Base-by-base conservation (phyloP, 2,113 vertebrate genomes). In the Anseranas semipalmata region DNA sequence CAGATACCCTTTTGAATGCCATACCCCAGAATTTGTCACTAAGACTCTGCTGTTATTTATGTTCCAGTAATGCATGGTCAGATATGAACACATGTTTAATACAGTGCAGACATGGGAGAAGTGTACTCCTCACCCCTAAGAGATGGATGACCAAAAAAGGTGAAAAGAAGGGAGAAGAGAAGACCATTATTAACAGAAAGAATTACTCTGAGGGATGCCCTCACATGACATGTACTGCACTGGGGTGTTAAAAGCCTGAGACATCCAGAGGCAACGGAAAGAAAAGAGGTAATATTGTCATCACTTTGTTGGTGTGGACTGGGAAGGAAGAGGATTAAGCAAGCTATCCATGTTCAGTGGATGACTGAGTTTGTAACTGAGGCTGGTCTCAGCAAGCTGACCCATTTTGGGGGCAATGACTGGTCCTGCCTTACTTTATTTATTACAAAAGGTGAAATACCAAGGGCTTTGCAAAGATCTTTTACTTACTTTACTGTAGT, bases 261-360 rank as follows among this genome's bases (percentile, higher is more conserved):
- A 55, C 27, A 50, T 17, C 24, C 62, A 76, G 43, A 80, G 30
- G 20, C 12, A 41, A 63, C 67, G 22, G 46, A 17, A n/a, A 43
- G 35, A 59, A 10, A 25, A 2, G 3, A 10, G 52, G 6, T 43
- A 16, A 21, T 9, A 7, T 3, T 46, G 59, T 18, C 14, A 85
- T 35, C 15, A 21, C 9, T 66, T 50, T 60, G 16, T 60, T 77
- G 13, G 3, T 41, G 32, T 35, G 43, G 63, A 35, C 59, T 41
- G 53, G 33, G 25, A 80, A 73, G 53, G 33, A 20, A 77, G 21
- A 50, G 27, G 21, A 65, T 52, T 71, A 58, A 46, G 12, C 6
- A 71, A 71, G 39, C 27, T 24, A 14, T 24, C 16, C 0, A 0
- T 52, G 13, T 17, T 53, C 15, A 21, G 30, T 3, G 2, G 1